Evolutionary conservation across 1,140 invertebrate species (phyloP).

Genomic region (Psilanteris sp.): DNA sequence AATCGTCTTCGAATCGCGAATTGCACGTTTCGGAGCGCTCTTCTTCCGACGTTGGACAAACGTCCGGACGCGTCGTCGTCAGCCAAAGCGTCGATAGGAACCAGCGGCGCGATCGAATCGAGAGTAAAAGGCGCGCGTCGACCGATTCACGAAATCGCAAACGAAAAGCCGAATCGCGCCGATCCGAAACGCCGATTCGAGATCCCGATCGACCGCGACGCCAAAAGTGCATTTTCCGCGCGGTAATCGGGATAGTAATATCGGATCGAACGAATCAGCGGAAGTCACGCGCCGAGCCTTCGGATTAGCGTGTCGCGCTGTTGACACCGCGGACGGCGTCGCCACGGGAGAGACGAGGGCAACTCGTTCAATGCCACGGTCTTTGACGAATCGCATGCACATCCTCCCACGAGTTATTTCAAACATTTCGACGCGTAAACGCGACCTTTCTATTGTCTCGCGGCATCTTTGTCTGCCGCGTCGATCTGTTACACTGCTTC

Average conservation of each 20-base stretch:
- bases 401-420: conserved; percentile 48
- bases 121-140: no score
- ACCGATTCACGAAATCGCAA: no score
- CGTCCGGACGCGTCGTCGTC: no score
- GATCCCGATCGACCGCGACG: no score
- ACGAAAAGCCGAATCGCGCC: no score
- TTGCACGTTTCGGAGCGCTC: no score
- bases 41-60: no score
- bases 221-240: conserved; percentile 40
- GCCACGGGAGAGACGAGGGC: conserved; percentile 26
- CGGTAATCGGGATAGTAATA: conserved; percentile 45
- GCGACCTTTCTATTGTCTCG: conserved; percentile 4
- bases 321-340: conserved; percentile 29
- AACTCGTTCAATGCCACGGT: conserved; percentile 37
- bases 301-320: conserved; percentile 62
- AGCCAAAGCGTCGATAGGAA: no score
- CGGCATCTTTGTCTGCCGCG: not conserved
- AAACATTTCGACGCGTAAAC: conserved; percentile 12
- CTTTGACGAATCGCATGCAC: conserved; percentile 27
- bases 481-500: no score
- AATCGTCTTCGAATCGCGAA: no score
- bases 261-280: conserved; percentile 41
- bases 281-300: conserved; percentile 60
- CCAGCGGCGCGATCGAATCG: no score
- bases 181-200: no score